Base-by-base conservation (phyloP, 2,113 vertebrate genomes). In the Scomber japonicus region DNA sequence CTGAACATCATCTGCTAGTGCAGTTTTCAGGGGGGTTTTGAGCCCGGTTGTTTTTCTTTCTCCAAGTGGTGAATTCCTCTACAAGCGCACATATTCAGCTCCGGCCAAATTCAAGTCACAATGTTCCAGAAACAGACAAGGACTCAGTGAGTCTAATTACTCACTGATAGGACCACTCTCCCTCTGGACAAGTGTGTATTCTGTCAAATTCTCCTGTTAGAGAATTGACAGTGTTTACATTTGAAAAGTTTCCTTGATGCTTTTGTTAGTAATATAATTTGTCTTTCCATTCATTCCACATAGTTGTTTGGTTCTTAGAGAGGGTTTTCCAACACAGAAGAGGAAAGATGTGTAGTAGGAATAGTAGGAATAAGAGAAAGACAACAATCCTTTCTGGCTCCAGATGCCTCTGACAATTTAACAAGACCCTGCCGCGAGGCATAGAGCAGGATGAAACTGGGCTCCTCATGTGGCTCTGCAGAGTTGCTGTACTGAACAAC, bases 101-200 rank as follows among this genome's bases (percentile, higher is more conserved):
- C 13, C 1, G 53, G 70, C 59, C 81, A 89, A 87, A 92, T 77
- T 71, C 54, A 64, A 88, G 88, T 92, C 89, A 89, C 88, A 88
- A 59, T 86, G 81, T 66, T 82, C 66, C 73, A 80, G 77, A 71
- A 50, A 76, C 46, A 81, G 55, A 86, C 75, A 13, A 76, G 61
- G 73, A 73, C 65, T 72, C 51, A 13, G 27, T 75, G 16, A 80
- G 61, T 30, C 11, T 71, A 54, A 76, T 63, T 61, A 74, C 75
- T 75, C 48, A 31, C 66, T 56, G 55, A 83, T 75, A 59, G 35
- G 59, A 65, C 56, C n/a, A 0, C 50, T 71, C 63, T 75, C 50
- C 49, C 65, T 62, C 66, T 8, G 15, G 70, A 75, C 4, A 46
- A 14, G n/a, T 45, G 62, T 3, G 35, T 40, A 21, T 73, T 50